Base-by-base conservation (phyloP, 1,140 invertebrate species). In the Formica selysi region DNA sequence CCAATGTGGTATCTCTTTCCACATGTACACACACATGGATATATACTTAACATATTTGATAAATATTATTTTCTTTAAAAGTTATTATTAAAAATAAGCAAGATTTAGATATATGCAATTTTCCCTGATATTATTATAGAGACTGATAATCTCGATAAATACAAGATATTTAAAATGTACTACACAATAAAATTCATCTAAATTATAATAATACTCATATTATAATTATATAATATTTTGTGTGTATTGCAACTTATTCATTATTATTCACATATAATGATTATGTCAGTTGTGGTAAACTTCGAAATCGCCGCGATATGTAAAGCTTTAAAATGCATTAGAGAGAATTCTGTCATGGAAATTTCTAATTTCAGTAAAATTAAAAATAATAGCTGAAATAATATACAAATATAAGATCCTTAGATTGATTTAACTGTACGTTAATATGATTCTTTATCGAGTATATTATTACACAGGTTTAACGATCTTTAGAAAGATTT, bases 401-500 rank as follows among this genome's bases (percentile, higher is more conserved):
- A 59, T 59, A 7, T 59, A 59, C 54, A 59, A 59, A 59, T 59
- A n/a, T 22, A n/a, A 59, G n/a, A 59, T 59, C 3, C 3, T 59
- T 59, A 59, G n/a, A 59, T 51, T 22, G n/a, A 59, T 22, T n/a
- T 59, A n/a, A 59, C n/a, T 22, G 2, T 59, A 59, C 8, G n/a
- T 76, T 41, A 29, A 4, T 38, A 13, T 16, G 13, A 61, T n/a
- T 61, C 16, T 76, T 41, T 16, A 59, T 2, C 13, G 54, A 61
- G 1, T 59, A 76, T 8, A 16, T 38, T 76, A 38, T 36, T 73
- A 76, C 5, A n/a, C 10, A 29, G n/a, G 16, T 84, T 76, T 93
- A 90, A 48, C 93, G 92, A 81, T 95, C 94, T 74, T 94, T 95
- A 5, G 94, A 93, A 26, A 95, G 87, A 91, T 95, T 95, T 51